Evolutionary conservation across 2,113 vertebrate species (phyloP).

Genomic region (Formicarius rufipectus): DNA sequence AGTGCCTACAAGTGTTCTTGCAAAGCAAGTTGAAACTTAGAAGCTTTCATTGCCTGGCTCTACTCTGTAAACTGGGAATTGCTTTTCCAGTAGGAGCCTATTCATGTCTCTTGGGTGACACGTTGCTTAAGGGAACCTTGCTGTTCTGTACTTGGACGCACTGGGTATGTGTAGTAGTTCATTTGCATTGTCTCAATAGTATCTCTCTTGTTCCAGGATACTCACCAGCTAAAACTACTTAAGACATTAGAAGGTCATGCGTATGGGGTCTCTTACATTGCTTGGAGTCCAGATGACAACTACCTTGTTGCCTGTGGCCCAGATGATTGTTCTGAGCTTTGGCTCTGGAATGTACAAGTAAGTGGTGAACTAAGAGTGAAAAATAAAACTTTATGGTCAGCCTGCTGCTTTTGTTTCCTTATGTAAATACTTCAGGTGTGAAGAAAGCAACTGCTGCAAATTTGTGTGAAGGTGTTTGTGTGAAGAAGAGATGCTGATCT

Average conservation of each 20-base stretch:
- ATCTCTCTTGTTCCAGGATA: conserved; percentile 79
- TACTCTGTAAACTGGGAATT: background rate
- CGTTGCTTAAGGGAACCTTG: background rate
- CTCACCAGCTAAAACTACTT: conserved; percentile 90
- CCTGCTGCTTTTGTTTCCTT: background rate
- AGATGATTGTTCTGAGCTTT: conserved; percentile 97
- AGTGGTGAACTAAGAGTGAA: background rate
- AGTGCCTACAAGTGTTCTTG: background rate
- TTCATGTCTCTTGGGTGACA: background rate
- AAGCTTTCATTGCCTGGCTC: background rate
- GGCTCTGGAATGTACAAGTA: conserved; percentile 98
- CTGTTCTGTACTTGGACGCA: background rate
- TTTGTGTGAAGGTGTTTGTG: background rate
- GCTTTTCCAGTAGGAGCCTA: background rate
- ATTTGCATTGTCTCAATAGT: background rate
- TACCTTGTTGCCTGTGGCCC: conserved; percentile 97
- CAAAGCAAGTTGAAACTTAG: background rate
- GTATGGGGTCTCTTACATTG: conserved; percentile 96
- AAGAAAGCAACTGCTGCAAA: background rate
- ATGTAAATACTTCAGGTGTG: rapidly evolving
- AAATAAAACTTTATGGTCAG: background rate
- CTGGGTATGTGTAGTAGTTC: background rate
- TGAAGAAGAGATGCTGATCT: background rate
- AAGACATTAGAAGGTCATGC: conserved; percentile 97
- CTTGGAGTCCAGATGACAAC: conserved; percentile 95